Conservation (phyloP, 2,888 invertebrate species). For the Drosophila melanocephala region DNA sequence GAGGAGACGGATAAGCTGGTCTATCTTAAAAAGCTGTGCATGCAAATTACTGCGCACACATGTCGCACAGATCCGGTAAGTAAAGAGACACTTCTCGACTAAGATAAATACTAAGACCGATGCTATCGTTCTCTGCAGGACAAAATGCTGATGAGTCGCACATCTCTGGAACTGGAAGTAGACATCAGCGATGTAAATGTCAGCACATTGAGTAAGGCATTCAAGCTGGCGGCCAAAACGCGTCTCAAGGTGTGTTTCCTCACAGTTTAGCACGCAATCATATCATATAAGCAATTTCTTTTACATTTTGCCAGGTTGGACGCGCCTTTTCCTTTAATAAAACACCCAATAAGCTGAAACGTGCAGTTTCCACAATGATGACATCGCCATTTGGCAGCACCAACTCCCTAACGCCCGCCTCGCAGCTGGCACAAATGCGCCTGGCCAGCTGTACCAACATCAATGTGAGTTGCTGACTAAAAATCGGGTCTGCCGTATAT, state of each 20-base stretch:
- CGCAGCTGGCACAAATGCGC: conserved; percentile 94
- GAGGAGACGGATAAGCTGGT: conserved; percentile 93
- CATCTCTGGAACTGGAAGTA: conserved; percentile 91
- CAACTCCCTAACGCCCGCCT: conserved; percentile 92
- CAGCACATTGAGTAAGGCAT: conserved; percentile 95
- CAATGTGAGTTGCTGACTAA: conserved; percentile 87
- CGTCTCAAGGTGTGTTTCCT: conserved; percentile 88
- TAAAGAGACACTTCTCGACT: neutral
- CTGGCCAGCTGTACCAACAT: conserved; percentile 94
- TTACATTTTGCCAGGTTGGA: conserved; percentile 88
- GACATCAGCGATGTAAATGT: conserved; percentile 94
- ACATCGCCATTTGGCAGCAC: conserved; percentile 95
- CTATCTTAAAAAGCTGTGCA: conserved; percentile 93
- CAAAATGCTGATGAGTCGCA: conserved; percentile 83
- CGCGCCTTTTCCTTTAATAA: conserved; percentile 98
- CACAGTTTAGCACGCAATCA: neutral
- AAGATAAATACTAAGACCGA: neutral
- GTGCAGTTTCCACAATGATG: conserved; percentile 98
- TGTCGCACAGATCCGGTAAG: conserved; percentile 97
- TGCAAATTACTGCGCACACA: conserved; percentile 96
- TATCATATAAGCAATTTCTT: conserved; percentile 24
- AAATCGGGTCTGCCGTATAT: neutral
- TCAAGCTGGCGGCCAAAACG: conserved; percentile 94
- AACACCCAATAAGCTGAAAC: conserved; percentile 96
- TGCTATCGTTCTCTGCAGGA: conserved; percentile 69